These are phyloP conservation scores for Scyliorhinus canicula DNA, from an alignment of 2,797 vertebrate species.

Conservation along the genomic window DNA sequence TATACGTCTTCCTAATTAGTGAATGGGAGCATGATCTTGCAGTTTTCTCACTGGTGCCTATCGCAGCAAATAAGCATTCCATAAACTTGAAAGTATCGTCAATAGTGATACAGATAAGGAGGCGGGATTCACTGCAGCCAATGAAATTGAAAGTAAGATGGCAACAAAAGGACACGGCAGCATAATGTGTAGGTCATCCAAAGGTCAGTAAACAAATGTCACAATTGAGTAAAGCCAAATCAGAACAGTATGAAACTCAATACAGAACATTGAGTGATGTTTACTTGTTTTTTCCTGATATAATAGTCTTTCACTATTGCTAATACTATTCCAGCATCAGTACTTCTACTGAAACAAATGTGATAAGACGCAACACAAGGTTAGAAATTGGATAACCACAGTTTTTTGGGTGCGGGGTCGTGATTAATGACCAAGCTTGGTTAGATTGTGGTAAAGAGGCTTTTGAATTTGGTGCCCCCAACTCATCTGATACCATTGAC, in stretches of 20 bases:
- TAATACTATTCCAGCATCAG: not conserved
- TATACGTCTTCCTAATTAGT: not conserved
- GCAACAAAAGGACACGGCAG: not conserved
- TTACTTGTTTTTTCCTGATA: not conserved
- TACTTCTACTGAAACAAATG: not conserved
- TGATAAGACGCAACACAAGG: not conserved
- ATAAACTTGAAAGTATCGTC: not conserved
- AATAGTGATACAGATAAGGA: not conserved
- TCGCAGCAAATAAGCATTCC: not conserved
- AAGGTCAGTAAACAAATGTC: not conserved
- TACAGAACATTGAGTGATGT: not conserved
- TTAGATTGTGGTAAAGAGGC: too few species aligned
- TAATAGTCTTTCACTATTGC: not conserved
- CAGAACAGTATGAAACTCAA: not conserved
- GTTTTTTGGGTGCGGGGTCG: too few species aligned
- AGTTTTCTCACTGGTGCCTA: not conserved
- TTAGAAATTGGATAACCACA: too few species aligned
- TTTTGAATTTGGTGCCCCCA: too few species aligned
- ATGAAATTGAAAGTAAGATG: conserved; percentile 5
- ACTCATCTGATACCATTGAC: too few species aligned
- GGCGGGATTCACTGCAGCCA: not conserved
- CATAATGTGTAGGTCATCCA: not conserved
- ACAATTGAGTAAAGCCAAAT: not conserved
- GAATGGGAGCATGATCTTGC: not conserved
- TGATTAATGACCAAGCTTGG: too few species aligned